Base-by-base conservation (phyloP, 35 echinoderm and acorn worm genomes). In the Apostichopus californicus region DNA sequence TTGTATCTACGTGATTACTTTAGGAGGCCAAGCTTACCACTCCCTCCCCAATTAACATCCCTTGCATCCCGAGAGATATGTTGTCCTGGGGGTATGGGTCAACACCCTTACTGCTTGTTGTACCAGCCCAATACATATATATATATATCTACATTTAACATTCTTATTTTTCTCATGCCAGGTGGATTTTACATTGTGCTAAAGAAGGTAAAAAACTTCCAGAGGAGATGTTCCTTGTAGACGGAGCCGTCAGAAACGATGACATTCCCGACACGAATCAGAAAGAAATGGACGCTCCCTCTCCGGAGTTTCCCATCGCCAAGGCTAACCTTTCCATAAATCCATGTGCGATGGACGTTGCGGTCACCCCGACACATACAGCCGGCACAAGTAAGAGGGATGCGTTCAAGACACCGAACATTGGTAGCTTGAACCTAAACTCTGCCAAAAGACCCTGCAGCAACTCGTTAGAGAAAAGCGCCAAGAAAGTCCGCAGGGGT, bases 141-240 rank as follows among this genome's bases (percentile, higher is more conserved):
- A 46, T 4, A 46, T 46, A 46, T 46, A 46, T 46, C 34, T 46
- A 46, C 34, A 3, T 46, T 46, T 46, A 46, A 46, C 34, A 46
- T 46, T 46, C 34, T 46, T 46, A 46, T 9, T 68, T 68, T 80
- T 86, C 61, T 87, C 52, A 78, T 9, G 58, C 21, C 59, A 96
- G 97, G 54, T 98, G 97, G 97, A 61, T 98, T 55, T 92, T 98
- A 71, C 91, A 93, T 26, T 94, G 95, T 87, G 97, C 93, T 8
- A 91, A 87, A 71, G 70, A 63, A 25, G 91, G 91, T 7, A 65
- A 92, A 53, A 92, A 86, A 77, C 78, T 88, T 34, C 79, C 94
- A 80, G 97, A 96, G 34, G 91, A 93, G 15, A 92, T 91, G 21
- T 98, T 93, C 57, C 87, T 95, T 9, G 85, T 98, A 21, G 96